Evolutionary conservation across 2,113 vertebrate species (phyloP).

Genomic region (Eretmochelys imbricata): DNA sequence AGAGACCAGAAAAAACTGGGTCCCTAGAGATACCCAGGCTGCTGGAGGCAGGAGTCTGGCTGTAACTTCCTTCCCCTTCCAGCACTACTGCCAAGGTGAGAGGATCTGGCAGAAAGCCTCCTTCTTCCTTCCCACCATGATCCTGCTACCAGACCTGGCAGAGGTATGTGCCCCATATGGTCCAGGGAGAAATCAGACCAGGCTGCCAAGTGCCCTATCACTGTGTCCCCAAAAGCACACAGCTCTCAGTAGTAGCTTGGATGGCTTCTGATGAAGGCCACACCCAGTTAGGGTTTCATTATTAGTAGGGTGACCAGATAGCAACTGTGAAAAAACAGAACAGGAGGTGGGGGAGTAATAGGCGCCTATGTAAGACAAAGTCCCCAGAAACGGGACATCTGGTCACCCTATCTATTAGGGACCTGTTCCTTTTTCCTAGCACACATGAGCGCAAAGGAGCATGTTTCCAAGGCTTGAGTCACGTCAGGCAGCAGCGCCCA

Average conservation of each 20-base stretch:
- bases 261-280: no score
- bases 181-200: neutral
- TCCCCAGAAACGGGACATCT: no score
- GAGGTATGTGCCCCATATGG: neutral
- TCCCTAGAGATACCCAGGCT: neutral
- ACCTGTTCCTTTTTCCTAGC: neutral
- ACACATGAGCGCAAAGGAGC: neutral
- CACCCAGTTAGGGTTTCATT: neutral
- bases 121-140: neutral
- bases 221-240: no score
- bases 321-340: no score
- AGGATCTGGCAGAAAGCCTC: accelerated
- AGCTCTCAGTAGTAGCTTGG: no score
- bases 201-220: neutral
- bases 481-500: neutral
- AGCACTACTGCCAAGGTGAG: neutral
- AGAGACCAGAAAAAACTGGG: neutral
- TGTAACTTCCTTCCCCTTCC: neutral
- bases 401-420: neutral
- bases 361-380: no score
- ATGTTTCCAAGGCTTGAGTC: neutral
- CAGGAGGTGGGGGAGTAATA: no score
- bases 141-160: neutral
- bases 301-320: no score
- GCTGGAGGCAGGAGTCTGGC: neutral